These are phyloP conservation scores for Eupithecia exiguata DNA, from an alignment of 2,888 invertebrate genomes.

Conservation along the genomic window DNA sequence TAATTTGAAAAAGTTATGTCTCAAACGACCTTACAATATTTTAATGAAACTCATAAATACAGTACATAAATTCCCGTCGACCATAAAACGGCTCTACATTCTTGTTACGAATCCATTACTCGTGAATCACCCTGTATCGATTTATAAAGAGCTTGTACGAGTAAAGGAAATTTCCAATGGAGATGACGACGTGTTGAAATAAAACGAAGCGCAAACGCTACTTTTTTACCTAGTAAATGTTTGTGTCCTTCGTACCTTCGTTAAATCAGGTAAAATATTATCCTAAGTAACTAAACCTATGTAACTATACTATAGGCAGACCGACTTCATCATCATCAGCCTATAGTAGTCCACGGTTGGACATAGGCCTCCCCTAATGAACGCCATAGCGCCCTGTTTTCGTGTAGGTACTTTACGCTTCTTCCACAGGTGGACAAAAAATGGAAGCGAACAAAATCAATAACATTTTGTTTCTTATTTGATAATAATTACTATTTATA, in stretches of 20 bases:
- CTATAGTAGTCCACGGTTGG: too few relatives aligned
- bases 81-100: constrained; percentile 6
- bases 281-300: too few relatives aligned
- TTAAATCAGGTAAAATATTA: background rate
- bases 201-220: constrained; percentile 12
- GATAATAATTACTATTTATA: too few relatives aligned
- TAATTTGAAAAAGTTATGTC: background rate
- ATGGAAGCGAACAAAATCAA: too few relatives aligned
- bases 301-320: too few relatives aligned
- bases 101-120: constrained; percentile 13
- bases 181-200: constrained; percentile 8
- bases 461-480: too few relatives aligned
- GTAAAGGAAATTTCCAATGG: constrained; percentile 25
- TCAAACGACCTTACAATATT: constrained; percentile 3
- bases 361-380: too few relatives aligned
- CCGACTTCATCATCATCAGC: too few relatives aligned
- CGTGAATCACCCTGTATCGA: constrained; percentile 20
- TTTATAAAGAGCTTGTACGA: constrained; percentile 14
- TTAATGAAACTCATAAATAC: constrained; percentile 4
- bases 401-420: too few relatives aligned
- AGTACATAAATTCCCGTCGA: background rate
- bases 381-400: too few relatives aligned
- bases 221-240: background rate
- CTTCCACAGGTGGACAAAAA: too few relatives aligned
- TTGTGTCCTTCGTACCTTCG: background rate